phyloP scores from a whole-genome alignment of 2,888 invertebrate species.

The Alviniconcha strummeri region DNA sequence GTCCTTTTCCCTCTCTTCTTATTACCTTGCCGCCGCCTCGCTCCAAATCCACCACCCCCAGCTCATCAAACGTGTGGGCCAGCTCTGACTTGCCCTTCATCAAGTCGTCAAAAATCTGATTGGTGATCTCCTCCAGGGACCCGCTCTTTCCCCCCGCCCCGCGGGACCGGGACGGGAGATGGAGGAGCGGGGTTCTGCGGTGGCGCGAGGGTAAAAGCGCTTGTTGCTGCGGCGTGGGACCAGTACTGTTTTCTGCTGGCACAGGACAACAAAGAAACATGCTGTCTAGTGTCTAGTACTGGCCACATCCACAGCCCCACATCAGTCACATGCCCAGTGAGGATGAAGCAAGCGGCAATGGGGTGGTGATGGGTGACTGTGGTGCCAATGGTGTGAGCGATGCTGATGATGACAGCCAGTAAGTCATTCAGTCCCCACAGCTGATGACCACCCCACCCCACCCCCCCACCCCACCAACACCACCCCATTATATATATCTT shows the following conservation, averaged over 20 bases:
- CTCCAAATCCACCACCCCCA: constrained; percentile 67
- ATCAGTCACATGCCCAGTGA: not conserved
- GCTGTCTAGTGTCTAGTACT: constrained; percentile 1
- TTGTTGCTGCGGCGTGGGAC: not conserved
- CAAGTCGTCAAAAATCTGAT: constrained; percentile 66
- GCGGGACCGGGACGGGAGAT: constrained; percentile 21
- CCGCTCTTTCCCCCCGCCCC: constrained; percentile 34
- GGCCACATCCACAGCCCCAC: not conserved
- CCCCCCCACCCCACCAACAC: too few species aligned
- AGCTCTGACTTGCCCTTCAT: constrained; percentile 63
- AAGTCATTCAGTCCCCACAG: too few species aligned
- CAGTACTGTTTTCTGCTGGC: constrained; percentile 21
- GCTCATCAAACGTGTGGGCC: constrained; percentile 69
- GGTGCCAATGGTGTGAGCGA: not conserved
- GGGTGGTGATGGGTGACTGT: not conserved
- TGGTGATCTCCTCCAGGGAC: constrained; percentile 63
- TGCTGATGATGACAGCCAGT: not conserved
- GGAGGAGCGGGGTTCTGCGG: constrained; percentile 31
- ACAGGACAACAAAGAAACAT: constrained; percentile 23
- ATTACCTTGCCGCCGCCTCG: constrained; percentile 19
- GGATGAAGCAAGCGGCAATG: not conserved
- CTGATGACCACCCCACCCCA: too few species aligned
- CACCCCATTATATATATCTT: too few species aligned
- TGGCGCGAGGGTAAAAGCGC: constrained; percentile 26
- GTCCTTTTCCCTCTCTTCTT: not conserved